Evolutionary conservation across 2,797 vertebrate genomes (phyloP).

Genomic region (Acrocephalus scirpaceus): DNA sequence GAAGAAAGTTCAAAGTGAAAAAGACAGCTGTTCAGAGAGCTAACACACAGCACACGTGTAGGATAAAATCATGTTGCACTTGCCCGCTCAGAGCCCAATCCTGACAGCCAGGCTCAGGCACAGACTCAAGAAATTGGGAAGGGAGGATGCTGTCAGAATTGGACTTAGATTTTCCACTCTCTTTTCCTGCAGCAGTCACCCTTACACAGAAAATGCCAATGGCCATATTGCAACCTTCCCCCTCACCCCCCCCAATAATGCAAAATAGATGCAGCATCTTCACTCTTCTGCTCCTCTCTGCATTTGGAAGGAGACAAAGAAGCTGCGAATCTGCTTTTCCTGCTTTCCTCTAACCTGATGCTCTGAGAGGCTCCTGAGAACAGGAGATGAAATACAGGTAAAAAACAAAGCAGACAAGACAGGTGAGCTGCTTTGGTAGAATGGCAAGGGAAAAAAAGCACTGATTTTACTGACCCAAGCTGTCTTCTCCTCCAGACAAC

Average conservation of each 20-base stretch:
- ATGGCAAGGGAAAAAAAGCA: neutral
- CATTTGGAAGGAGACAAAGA: neutral
- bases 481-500: neutral
- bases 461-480: neutral
- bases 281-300: neutral
- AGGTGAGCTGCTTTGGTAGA: neutral
- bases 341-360: neutral
- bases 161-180: fast-evolving
- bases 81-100: fast-evolving
- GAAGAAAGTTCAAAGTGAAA: neutral
- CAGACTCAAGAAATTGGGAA: neutral
- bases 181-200: neutral
- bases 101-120: neutral
- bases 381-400: neutral
- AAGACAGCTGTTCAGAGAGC: neutral
- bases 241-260: fast-evolving
- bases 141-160: neutral
- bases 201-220: neutral
- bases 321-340: neutral
- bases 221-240: fast-evolving
- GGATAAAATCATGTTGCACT: neutral
- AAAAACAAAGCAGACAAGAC: neutral
- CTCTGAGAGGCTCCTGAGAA: neutral
- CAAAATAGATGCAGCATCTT: neutral
- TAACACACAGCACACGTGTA: fast-evolving